Evolutionary conservation across 1,140 invertebrate species (phyloP), one percentile per base, ranked within the genome.

Genomic region (Drosophila eugracilis): DNA sequence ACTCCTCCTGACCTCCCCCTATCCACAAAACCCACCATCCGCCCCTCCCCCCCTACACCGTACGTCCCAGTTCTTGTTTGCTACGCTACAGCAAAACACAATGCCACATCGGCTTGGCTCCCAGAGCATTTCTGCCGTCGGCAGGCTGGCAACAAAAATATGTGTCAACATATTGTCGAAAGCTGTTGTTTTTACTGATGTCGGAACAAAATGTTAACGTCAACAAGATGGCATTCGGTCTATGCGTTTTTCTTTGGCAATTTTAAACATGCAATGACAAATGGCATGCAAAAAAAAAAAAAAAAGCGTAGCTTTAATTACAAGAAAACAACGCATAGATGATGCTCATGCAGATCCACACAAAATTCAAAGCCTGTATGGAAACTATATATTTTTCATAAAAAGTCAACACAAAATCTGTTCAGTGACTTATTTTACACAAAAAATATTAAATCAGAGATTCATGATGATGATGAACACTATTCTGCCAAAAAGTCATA

Each of bases 91-190:
- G n/a, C 10, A 12, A n/a, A 59, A 28, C 60, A 65, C 41, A 62
- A 37, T 48, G 57, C 57, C 32, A 65, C 60, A 47, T 65, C 55
- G 60, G 24, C 32, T 58, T n/a, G 55, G 10, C 30, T 39, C 47
- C 47, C 47, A n/a, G 21, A 57, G 48, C 28, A 30, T 34, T 49
- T 67, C 26, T 24, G 54, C 22, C 39, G 42, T 14, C 21, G 39
- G 55, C 50, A 14, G 15, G 15, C 7, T 12, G 54, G 36, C 14
- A 15, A n/a, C 30, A 21, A 48, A 55, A 71, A 79, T 62, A 58
- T 75, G 49, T 80, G 73, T 67, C 73, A 77, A 72, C 73, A 80
- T 62, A 83, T 49, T 54, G 71, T 79, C 55, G 63, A 32, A 75
- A 58, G 77, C 54, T 55, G 41, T 53, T 65, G 34, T 47, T 54